Evolutionary conservation across 2,888 invertebrate species (phyloP).

Genomic region (Arctia plantaginis): DNA sequence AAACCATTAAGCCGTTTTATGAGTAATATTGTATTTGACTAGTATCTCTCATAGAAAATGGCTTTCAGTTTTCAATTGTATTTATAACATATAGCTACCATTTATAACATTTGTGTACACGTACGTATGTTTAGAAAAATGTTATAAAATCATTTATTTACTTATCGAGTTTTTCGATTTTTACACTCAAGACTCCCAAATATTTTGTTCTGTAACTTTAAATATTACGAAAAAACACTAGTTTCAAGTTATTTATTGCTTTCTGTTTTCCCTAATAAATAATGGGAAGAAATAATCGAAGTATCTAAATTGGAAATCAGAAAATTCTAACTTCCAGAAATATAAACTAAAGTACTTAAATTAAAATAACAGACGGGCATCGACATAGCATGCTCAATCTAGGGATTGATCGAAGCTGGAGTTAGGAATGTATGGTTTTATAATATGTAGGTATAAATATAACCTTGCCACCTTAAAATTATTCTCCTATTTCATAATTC

Average conservation of each 20-base stretch:
- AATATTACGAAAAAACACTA: not conserved
- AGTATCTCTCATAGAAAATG: not conserved
- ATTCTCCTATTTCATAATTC: too few species aligned
- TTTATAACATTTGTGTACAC: not conserved
- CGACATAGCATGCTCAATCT: not conserved
- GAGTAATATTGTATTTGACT: not conserved
- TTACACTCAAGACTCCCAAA: not conserved
- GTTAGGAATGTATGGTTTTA: too few species aligned
- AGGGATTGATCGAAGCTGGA: not conserved
- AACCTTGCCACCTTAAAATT: too few species aligned
- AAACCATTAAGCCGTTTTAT: not conserved
- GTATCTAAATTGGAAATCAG: not conserved
- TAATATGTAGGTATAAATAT: too few species aligned
- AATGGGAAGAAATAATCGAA: not conserved
- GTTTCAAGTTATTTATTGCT: not conserved
- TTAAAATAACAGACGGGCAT: too few species aligned
- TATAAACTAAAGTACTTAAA: not conserved
- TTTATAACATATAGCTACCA: not conserved
- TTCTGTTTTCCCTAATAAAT: not conserved
- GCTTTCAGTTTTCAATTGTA: not conserved
- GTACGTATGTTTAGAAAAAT: not conserved
- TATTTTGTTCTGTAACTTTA: not conserved
- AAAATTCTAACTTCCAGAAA: not conserved
- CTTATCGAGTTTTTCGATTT: not conserved
- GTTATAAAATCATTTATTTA: not conserved